Percentiles rank a stretch among this genome's conserved stretches.
These are phyloP conservation scores for Spermophilus dauricus DNA, from an alignment of 2,113 vertebrate species.

Conservation along the genomic window DNA sequence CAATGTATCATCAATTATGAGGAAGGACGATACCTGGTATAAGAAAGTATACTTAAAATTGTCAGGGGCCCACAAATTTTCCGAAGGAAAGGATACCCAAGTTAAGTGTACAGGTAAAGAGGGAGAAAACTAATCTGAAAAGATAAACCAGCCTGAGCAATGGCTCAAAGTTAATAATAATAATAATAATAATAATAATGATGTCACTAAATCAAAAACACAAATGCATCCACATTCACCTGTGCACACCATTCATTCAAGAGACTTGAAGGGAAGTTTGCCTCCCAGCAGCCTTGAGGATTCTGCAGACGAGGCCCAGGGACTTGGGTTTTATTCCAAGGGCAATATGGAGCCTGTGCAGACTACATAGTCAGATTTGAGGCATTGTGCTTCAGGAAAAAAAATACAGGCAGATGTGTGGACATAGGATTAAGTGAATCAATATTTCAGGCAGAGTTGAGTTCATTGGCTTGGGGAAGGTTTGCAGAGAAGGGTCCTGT, in stretches of 20 bases:
- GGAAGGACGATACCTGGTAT: accelerated
- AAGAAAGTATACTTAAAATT: neutral
- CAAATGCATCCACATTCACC: neutral
- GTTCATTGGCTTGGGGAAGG: neutral
- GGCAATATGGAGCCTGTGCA: accelerated
- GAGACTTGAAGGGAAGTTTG: neutral
- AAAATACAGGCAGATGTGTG: no score
- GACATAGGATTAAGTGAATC: neutral
- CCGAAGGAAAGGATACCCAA: neutral
- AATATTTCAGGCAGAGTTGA: neutral
- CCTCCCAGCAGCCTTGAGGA: neutral
- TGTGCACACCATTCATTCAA: neutral
- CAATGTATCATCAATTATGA: neutral
- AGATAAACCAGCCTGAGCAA: neutral
- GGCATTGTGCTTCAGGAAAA: neutral
- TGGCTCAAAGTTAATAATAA: neutral
- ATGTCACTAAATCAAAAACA: neutral
- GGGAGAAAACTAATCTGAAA: neutral
- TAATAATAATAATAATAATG: no score
- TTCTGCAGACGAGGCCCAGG: neutral
- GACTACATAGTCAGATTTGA: neutral
- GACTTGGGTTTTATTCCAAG: neutral
- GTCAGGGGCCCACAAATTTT: neutral
- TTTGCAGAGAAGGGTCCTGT: neutral
- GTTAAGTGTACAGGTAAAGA: neutral